phyloP scores from a whole-genome alignment of 1,140 invertebrate species.

The Pseudobourletiella spinata region DNA sequence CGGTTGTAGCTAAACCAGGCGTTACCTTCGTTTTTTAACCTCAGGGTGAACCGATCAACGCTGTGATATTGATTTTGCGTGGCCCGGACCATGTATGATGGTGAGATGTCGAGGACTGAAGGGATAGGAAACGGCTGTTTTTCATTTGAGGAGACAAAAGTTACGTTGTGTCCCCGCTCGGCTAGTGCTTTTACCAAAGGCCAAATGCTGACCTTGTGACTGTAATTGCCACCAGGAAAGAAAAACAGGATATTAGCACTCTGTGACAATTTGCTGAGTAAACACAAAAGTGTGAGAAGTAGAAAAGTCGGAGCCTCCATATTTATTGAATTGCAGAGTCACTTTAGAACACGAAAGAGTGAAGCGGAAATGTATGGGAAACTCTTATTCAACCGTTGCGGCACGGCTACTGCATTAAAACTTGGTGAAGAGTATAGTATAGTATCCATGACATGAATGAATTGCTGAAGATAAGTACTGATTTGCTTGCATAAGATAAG shows the following conservation, averaged over 20 bases:
- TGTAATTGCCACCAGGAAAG: conserved; percentile 5
- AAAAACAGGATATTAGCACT: conserved; percentile 10
- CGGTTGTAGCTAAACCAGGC: not conserved
- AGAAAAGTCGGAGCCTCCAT: too few relatives aligned
- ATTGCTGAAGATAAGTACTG: too few relatives aligned
- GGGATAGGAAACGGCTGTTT: conserved; percentile 1
- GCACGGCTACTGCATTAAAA: too few relatives aligned
- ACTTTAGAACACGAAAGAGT: too few relatives aligned
- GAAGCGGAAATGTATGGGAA: too few relatives aligned
- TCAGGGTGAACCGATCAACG: not conserved
- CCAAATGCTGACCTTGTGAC: conserved; percentile 11
- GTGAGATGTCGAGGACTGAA: not conserved
- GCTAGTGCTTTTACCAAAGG: conserved; percentile 11
- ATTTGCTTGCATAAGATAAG: too few relatives aligned
- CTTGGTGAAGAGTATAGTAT: too few relatives aligned
- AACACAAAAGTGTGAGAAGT: too few relatives aligned
- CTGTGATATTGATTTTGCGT: not conserved
- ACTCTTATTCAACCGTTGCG: too few relatives aligned
- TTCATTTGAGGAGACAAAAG: conserved; percentile 3
- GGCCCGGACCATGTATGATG: not conserved
- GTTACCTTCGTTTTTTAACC: not conserved
- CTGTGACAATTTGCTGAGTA: too few relatives aligned
- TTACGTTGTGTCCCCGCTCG: conserved; percentile 14
- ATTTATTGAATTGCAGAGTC: too few relatives aligned
- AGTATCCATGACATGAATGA: too few relatives aligned